Base-by-base conservation (phyloP, 1,140 invertebrate genomes). In the Megalopta genalis region DNA sequence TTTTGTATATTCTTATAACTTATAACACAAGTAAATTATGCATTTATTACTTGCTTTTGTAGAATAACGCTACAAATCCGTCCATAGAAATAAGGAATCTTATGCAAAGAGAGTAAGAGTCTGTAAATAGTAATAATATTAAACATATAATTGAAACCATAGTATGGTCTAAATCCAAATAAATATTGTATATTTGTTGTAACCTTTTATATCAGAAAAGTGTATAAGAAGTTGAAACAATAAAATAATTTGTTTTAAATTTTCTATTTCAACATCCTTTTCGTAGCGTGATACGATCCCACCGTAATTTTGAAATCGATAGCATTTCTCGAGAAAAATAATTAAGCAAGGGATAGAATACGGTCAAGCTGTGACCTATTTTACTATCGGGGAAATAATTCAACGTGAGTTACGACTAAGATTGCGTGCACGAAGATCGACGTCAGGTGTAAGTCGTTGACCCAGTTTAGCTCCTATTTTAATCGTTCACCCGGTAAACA, bases 21-120 rank as follows among this genome's bases (percentile, higher is more conserved):
- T 73, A 66, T 32, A 32, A 25, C 16, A 32, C 49, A 57, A 57
- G 67, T 27, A 80, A 54, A 60, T 79, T 66, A 63, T 85, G 82
- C 75, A 84, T 81, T 81, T 84, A 83, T 83, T 78, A 59, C 71
- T 81, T 83, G 57, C 87, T 87, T 57, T 82, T 87, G 63, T 84
- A 84, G 54, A 65, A 68, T 83, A 81, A 73, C 78, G 80, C 32
- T 67, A 79, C 21, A 37, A 74, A 27, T 82, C 81, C 81, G 77
- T 82, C 81, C 81, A 69, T 80, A 75, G 49, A 59, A 54, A 21
- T 73, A 64, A 68, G 69, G 66, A 18, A 64, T 70, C 39, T 71
- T 77, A 65, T 71, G 49, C n/a, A 16, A 54, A 54, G n/a, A 54
- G 62, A 25, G 32, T 25, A 54, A 64, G 49, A 49, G 57, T 46